Evolutionary conservation across 1,140 invertebrate species (phyloP), one percentile per base, ranked within the genome.

Genomic region (Phenacoccus solenopsis): DNA sequence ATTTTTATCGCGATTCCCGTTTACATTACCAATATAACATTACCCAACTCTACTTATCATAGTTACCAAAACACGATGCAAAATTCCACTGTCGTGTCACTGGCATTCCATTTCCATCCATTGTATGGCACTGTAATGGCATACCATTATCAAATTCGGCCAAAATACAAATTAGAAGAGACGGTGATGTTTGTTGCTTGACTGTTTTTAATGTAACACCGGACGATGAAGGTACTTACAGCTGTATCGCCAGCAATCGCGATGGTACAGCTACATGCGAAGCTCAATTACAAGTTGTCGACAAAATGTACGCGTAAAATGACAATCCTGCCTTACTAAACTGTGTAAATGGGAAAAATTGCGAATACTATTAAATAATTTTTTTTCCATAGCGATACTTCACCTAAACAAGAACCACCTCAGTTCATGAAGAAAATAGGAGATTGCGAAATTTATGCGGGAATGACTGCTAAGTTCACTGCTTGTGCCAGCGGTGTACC

Each of bases 381-480:
- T 74, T 72, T 49, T 74, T 57, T 72, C 56, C 74, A 35, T 74
- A 90, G 89, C 70, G 87, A 87, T 70, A 87, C 85, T 72, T 84
- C 82, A 72, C 84, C 88, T 73, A 90, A 87, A 73, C 84, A 87
- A 1, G 92, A 95, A 77, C 84, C 90, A 1, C 92, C 93, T 21
- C 85, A 87, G 1, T 95, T 95, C 83, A 79, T 96, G 70, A 96
- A 95, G 80, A 88, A 86, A 74, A 90, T 95, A 71, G 91, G 90
- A 0, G 91, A 94, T 77, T 89, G 88, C 28, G 92, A 95, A 78
- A 83, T 93, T 21, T 91, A 90, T 77, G 87, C 88, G 75, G 89
- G 90, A 9, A 93, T 94, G 88, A 87, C 87, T 20, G 92, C 90
- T 21, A 94, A 93, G 78, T 95, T 96, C 77, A 95, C 92, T 16